Evolutionary conservation across 2,888 invertebrate genomes (phyloP).

Genomic region (Caenorhabditis drosophilae): DNA sequence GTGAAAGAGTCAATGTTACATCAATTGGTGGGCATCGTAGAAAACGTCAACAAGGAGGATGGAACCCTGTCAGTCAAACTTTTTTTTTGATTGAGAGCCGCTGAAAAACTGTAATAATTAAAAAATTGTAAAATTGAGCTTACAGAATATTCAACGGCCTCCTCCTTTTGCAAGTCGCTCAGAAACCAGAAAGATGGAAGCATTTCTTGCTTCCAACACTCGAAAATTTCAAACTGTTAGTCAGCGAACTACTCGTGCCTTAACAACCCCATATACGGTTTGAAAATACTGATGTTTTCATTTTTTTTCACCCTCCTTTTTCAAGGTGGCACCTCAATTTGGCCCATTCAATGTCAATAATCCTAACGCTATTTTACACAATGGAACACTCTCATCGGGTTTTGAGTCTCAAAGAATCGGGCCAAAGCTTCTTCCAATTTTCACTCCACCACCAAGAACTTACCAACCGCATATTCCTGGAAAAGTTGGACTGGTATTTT

Average conservation of each 20-base stretch:
- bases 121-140: neutral
- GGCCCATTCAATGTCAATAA: conserved; percentile 66
- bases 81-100: no score
- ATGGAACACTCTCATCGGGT: conserved; percentile 37
- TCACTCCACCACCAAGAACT: conserved; percentile 58
- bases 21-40: conserved; percentile 5
- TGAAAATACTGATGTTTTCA: no score
- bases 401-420: conserved; percentile 48
- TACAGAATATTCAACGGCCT: conserved; percentile 47
- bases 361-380: conserved; percentile 51
- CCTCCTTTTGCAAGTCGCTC: conserved; percentile 52
- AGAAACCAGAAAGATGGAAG: conserved; percentile 49
- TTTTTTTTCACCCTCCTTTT: no score
- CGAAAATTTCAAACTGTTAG: conserved; percentile 30
- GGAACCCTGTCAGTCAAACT: conserved; percentile 47
- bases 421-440: conserved; percentile 50
- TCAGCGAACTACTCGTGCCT: conserved; percentile 35
- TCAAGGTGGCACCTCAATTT: conserved; percentile 62
- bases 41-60: conserved; percentile 43
- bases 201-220: conserved; percentile 42
- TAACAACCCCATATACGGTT: conserved; percentile 41
- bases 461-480: conserved; percentile 21
- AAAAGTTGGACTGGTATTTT: conserved; percentile 32
- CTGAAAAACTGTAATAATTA: neutral
- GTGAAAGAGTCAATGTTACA: conserved; percentile 17